Percentiles rank a stretch among this genome's conserved stretches.
These are phyloP conservation scores for Drosophila sechellia DNA, from an alignment of 1,140 invertebrate genomes.

Conservation along the genomic window DNA sequence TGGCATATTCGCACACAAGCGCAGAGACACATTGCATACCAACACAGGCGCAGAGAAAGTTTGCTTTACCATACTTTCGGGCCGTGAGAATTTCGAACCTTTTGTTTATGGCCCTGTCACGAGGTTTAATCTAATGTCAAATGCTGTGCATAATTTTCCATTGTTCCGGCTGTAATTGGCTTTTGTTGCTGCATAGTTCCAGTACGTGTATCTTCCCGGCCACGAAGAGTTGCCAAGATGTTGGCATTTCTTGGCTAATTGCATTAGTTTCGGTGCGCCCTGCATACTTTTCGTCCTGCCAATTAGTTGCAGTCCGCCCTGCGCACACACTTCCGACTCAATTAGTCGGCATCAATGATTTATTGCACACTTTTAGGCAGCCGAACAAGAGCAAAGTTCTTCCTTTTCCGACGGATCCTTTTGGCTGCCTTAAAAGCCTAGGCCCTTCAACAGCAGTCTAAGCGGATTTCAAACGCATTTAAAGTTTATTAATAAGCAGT, in stretches of 20 bases:
- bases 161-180: slow-evolving; percentile 57
- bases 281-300: slow-evolving; percentile 53
- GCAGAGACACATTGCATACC: slow-evolving; percentile 1
- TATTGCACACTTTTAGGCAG: slow-evolving; percentile 40
- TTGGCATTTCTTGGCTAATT: slow-evolving; percentile 53
- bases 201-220: slow-evolving; percentile 22
- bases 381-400: slow-evolving; percentile 2
- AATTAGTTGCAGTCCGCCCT: slow-evolving; percentile 33
- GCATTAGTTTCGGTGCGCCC: slow-evolving; percentile 54
- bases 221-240: slow-evolving; percentile 10
- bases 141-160: slow-evolving; percentile 62
- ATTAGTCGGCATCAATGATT: slow-evolving; percentile 63
- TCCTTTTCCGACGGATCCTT: slow-evolving; percentile 1
- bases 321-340: slow-evolving; percentile 45
- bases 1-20: slow-evolving; percentile 36
- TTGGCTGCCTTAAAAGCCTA: slow-evolving; percentile 5
- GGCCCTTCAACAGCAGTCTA: slow-evolving; percentile 31
- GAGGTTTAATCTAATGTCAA: slow-evolving; percentile 68
- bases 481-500: slow-evolving; percentile 67
- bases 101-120: slow-evolving; percentile 57
- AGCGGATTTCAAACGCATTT: slow-evolving; percentile 49
- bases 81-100: slow-evolving; percentile 45
- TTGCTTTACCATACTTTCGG: slow-evolving; percentile 66
- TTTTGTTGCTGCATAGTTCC: slow-evolving; percentile 57
- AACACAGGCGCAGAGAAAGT: slow-evolving; percentile 22